phyloP scores from a whole-genome alignment of 2,888 invertebrate genomes.

The Epistrophella euchroma region DNA sequence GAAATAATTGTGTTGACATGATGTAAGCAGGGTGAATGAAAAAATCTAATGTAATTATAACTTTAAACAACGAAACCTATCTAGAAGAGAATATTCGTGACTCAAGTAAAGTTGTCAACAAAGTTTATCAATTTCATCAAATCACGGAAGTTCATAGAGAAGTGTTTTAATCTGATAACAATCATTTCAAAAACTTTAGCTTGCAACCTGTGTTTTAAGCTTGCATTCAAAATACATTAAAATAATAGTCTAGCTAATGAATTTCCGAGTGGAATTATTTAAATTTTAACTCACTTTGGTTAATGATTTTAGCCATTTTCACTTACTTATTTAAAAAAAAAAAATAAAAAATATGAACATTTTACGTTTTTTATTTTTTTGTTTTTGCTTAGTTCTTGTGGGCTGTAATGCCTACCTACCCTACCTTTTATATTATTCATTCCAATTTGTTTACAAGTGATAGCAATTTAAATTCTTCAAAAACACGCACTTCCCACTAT shows the following conservation, averaged over 20 bases:
- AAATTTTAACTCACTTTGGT: background rate
- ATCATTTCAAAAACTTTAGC: background rate
- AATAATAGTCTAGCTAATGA: too few relatives aligned
- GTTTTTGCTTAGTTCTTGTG: background rate
- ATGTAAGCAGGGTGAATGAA: too few relatives aligned
- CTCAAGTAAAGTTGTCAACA: background rate
- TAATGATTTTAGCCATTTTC: constrained; percentile 8
- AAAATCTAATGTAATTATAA: background rate
- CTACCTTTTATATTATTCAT: constrained; percentile 18
- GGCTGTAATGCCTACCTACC: too few relatives aligned
- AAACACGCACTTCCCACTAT: constrained; percentile 12
- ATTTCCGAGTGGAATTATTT: background rate
- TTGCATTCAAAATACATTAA: background rate
- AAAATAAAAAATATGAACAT: background rate
- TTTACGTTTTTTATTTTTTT: background rate
- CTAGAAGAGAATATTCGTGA: constrained; percentile 8
- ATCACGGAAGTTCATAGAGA: constrained; percentile 12
- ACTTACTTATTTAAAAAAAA: background rate
- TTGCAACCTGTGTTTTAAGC: background rate
- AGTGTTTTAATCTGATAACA: background rate
- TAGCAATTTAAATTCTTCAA: background rate
- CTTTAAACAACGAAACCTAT: background rate
- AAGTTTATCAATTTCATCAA: background rate
- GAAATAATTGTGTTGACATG: too few relatives aligned
- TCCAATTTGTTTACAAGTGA: background rate